Evolutionary conservation across 1,140 invertebrate genomes (phyloP).

Genomic region (Lanistes nyassanus): DNA sequence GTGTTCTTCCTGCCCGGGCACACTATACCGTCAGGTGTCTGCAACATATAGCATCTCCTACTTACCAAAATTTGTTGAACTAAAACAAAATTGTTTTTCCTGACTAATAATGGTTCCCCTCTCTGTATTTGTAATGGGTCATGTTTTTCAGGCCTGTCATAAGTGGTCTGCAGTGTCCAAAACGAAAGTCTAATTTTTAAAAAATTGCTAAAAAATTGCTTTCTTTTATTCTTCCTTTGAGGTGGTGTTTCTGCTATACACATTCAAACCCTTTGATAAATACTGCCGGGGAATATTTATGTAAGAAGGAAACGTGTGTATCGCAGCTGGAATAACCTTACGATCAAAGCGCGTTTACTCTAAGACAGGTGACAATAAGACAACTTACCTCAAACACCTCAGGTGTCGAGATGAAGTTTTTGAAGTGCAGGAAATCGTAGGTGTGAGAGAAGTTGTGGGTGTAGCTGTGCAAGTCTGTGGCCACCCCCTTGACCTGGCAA

Average conservation of each 20-base stretch:
- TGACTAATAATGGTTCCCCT: neutral
- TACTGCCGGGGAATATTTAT: too few species aligned
- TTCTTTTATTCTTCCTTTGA: too few species aligned
- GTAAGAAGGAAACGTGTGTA: too few species aligned
- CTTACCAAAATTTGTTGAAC: neutral
- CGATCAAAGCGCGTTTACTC: too few species aligned
- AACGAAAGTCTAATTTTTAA: too few species aligned
- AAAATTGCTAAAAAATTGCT: too few species aligned
- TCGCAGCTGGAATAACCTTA: too few species aligned
- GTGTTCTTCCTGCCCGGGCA: slow-evolving; percentile 14
- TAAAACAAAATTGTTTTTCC: neutral
- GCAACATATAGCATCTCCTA: neutral
- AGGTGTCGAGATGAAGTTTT: slow-evolving; percentile 8
- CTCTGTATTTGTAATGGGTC: neutral
- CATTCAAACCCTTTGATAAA: too few species aligned
- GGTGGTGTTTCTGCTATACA: too few species aligned
- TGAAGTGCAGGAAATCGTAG: slow-evolving; percentile 29
- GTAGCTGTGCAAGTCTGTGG: neutral
- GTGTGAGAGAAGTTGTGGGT: slow-evolving; percentile 22
- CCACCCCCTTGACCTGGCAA: slow-evolving; percentile 8
- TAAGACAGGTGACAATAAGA: too few species aligned
- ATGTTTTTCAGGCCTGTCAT: too few species aligned
- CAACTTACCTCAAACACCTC: slow-evolving; percentile 29
- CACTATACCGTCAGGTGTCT: slow-evolving; percentile 8
- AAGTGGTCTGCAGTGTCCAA: too few species aligned